These are phyloP conservation scores for Eupsilia transversa DNA, from an alignment of 2,888 invertebrate species.

Conservation along the genomic window DNA sequence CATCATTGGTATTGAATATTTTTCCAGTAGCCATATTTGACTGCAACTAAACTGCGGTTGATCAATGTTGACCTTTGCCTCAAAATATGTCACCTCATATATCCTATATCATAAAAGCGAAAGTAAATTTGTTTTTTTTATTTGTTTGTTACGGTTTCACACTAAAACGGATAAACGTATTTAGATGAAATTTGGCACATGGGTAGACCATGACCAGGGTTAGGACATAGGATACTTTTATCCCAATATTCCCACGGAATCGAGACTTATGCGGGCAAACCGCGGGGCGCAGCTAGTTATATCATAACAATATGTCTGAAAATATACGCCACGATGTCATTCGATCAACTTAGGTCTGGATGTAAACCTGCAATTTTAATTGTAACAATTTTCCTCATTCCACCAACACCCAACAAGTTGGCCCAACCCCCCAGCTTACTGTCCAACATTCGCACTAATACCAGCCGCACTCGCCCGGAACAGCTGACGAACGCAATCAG, in stretches of 20 bases:
- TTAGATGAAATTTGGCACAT: too few species aligned
- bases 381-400: not conserved
- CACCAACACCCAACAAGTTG: constrained; percentile 16
- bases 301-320: not conserved
- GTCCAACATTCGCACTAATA: constrained; percentile 11
- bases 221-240: too few species aligned
- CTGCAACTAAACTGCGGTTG: not conserved
- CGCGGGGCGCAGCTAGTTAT: too few species aligned
- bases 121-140: too few species aligned
- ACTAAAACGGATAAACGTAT: too few species aligned
- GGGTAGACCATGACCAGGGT: too few species aligned
- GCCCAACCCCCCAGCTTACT: constrained; percentile 17
- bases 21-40: not conserved
- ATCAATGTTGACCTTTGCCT: not conserved
- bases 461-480: constrained; percentile 19
- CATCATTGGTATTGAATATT: not conserved
- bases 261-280: too few species aligned
- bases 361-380: not conserved
- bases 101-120: too few species aligned
- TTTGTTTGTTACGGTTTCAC: too few species aligned
- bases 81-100: not conserved
- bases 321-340: not conserved
- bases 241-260: too few species aligned
- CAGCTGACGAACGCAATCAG: constrained; percentile 60
- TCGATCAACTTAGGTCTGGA: not conserved